Evolutionary conservation across 35 echinoderm and acorn worm species (phyloP).

Genomic region (Chiridota heheva): DNA sequence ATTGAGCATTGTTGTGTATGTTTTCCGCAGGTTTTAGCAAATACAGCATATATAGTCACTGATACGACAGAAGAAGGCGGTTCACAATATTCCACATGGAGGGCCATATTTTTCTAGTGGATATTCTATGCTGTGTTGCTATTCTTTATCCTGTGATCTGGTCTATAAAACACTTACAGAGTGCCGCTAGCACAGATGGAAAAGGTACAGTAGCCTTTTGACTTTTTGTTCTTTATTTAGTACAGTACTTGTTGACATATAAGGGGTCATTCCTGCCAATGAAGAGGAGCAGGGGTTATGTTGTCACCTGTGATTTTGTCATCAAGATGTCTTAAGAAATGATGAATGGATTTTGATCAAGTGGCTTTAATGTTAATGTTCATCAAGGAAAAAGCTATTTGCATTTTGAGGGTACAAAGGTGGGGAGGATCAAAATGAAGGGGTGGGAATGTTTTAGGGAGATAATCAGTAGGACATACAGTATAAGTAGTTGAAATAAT

Average conservation of each 20-base stretch:
- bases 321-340: too few relatives aligned
- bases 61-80: constrained; percentile 85
- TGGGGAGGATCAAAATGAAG: too few relatives aligned
- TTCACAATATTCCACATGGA: constrained; percentile 69
- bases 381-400: too few relatives aligned
- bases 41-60: constrained; percentile 92
- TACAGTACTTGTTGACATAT: too few relatives aligned
- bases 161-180: constrained; percentile 90
- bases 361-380: neutral
- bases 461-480: too few relatives aligned
- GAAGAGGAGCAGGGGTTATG: neutral
- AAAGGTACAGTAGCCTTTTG: constrained; percentile 65
- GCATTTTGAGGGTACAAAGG: too few relatives aligned
- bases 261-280: too few relatives aligned
- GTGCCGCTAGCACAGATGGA: constrained; percentile 69
- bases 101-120: constrained; percentile 74
- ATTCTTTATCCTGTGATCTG: constrained; percentile 95
- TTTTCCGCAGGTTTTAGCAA: constrained; percentile 69
- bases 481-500: too few relatives aligned
- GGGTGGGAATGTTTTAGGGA: too few relatives aligned
- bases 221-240: too few relatives aligned
- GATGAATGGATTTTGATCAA: too few relatives aligned
- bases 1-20: too few relatives aligned
- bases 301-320: neutral
- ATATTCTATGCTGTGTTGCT: constrained; percentile 83